phyloP scores from a whole-genome alignment of 2,113 vertebrate genomes.

The Pagrus major region DNA sequence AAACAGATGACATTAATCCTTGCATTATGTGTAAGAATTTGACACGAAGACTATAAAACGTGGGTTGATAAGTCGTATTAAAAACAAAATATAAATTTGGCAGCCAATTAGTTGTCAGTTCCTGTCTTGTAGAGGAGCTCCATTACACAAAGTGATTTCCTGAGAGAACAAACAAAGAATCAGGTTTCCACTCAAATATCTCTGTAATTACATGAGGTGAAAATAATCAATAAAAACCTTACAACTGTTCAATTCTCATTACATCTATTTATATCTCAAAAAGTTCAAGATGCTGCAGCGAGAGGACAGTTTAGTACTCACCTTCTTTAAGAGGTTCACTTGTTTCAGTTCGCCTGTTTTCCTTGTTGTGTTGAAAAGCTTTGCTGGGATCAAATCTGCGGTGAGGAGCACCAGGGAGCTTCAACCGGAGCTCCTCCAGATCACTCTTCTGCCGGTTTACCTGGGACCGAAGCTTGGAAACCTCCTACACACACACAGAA shows the following conservation, averaged over 20 bases:
- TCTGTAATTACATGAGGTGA: background rate
- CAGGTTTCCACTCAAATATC: background rate
- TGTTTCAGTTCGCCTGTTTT: conserved; percentile 86
- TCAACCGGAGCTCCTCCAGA: conserved; percentile 84
- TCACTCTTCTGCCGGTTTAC: conserved; percentile 85
- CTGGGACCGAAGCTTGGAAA: conserved; percentile 86
- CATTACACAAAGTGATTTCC: conserved; percentile 57
- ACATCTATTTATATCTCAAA: background rate
- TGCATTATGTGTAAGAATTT: background rate
- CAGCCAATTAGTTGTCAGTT: conserved; percentile 7
- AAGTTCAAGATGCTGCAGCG: background rate
- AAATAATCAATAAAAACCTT: background rate
- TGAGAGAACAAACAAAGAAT: conserved; percentile 57
- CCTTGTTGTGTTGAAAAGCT: conserved; percentile 93
- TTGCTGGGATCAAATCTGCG: conserved; percentile 90
- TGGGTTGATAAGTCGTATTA: background rate
- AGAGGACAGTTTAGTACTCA: conserved; percentile 59
- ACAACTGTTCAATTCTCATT: background rate
- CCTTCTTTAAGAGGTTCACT: conserved; percentile 85
- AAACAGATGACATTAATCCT: background rate
- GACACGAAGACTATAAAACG: background rate
- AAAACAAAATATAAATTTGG: background rate
- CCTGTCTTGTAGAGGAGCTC: conserved; percentile 21
- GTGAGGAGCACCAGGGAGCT: conserved; percentile 67
- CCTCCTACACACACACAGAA: conserved; percentile 82